Evolutionary conservation across 2,113 vertebrate genomes (phyloP).

Genomic region (Sisor rabdophorus): DNA sequence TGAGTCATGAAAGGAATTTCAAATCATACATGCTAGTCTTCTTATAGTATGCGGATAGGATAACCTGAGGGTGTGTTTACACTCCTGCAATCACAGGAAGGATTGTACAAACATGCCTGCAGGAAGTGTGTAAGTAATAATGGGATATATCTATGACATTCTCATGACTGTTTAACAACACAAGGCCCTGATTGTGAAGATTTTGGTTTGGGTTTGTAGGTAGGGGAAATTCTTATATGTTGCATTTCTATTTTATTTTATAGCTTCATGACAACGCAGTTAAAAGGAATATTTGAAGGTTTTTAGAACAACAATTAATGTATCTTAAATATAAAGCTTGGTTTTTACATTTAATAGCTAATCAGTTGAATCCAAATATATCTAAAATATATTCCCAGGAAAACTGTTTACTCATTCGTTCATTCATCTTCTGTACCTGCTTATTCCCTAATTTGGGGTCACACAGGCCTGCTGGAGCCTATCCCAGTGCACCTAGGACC

Average conservation of each 20-base stretch:
- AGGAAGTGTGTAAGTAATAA: slow-evolving; percentile 13
- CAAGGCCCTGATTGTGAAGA: background rate
- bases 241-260: background rate
- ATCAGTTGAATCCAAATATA: too few relatives aligned
- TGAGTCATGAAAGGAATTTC: background rate
- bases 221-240: background rate
- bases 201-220: background rate
- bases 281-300: background rate
- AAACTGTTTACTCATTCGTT: too few relatives aligned
- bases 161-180: background rate
- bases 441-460: too few relatives aligned
- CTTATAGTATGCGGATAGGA: background rate
- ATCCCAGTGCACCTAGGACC: too few relatives aligned
- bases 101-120: background rate
- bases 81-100: background rate
- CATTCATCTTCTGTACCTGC: too few relatives aligned
- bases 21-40: background rate
- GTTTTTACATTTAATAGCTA: too few relatives aligned
- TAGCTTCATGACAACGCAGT: background rate
- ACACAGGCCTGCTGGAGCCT: too few relatives aligned
- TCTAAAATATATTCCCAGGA: too few relatives aligned
- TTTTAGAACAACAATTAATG: background rate
- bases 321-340: background rate
- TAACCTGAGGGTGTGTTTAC: slow-evolving; percentile 2
- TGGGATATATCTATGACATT: background rate